Percentiles rank a stretch among this genome's conserved stretches.
phyloP scores from a whole-genome alignment of 2,797 vertebrate genomes.

The Eulemur albifrons region DNA sequence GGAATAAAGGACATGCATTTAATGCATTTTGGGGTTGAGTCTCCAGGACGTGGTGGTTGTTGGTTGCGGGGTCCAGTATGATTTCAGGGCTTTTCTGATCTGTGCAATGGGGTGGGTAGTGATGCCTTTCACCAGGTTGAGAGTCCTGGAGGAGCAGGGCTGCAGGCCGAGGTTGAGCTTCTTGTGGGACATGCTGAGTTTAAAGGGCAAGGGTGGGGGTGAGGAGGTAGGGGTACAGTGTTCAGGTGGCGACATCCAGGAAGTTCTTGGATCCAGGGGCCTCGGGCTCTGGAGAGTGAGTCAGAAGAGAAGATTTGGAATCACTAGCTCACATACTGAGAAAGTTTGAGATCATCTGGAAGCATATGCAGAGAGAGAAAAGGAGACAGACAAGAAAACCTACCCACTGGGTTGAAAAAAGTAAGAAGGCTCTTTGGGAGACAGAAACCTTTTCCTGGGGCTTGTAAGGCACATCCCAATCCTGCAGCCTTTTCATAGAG shows the following conservation, averaged over 20 bases:
- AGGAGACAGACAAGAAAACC: not conserved
- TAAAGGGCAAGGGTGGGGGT: not conserved
- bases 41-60: not conserved
- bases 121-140: not conserved
- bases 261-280: not conserved
- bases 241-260: fast-evolving
- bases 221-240: no score
- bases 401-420: not conserved
- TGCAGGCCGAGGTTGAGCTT: no score
- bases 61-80: no score
- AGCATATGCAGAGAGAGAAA: not conserved
- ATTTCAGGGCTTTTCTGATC: not conserved
- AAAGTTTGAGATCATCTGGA: not conserved
- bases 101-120: not conserved
- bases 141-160: not conserved
- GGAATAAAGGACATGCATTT: not conserved
- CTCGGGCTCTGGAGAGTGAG: not conserved
- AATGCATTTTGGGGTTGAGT: not conserved
- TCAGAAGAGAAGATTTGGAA: not conserved
- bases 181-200: fast-evolving
- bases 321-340: not conserved
- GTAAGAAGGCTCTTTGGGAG: not conserved
- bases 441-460: not conserved
- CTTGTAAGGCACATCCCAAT: not conserved
- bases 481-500: not conserved